Conservation (phyloP, 2,113 vertebrate species). For the Microcebus lehilahytsara region DNA sequence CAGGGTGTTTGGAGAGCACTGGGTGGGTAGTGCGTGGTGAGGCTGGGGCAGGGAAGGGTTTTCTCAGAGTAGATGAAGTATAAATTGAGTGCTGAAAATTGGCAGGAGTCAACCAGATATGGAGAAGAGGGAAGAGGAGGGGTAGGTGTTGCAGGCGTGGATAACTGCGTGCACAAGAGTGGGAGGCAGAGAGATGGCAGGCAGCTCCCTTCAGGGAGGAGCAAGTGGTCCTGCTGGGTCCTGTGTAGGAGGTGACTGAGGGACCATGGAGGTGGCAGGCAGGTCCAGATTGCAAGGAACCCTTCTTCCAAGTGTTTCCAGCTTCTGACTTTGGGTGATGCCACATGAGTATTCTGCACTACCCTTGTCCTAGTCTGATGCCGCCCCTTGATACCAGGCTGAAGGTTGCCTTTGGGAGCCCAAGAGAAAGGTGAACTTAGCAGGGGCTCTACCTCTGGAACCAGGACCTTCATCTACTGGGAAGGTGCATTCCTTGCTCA, state of each 20-base stretch:
- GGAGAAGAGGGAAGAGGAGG: background rate
- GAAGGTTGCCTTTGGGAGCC: background rate
- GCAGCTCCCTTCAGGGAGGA: background rate
- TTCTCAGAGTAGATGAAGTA: background rate
- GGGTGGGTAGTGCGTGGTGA: background rate
- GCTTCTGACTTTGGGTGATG: background rate
- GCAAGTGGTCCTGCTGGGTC: no score
- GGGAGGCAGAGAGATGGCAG: background rate
- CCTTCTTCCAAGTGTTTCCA: background rate
- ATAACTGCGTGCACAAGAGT: rapidly evolving
- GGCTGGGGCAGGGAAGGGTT: background rate
- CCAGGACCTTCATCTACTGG: background rate
- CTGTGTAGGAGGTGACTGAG: no score
- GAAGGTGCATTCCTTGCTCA: background rate
- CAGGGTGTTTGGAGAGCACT: background rate
- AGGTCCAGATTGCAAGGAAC: no score
- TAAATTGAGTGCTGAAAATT: background rate
- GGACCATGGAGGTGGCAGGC: background rate
- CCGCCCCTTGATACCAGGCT: background rate
- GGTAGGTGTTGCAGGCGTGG: background rate
- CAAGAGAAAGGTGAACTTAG: background rate
- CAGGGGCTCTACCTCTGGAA: no score
- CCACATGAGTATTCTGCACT: background rate
- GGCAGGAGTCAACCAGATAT: background rate
- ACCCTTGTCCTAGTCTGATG: background rate